phyloP scores from a whole-genome alignment of 2,113 vertebrate genomes.

The Oophaga pumilio region DNA sequence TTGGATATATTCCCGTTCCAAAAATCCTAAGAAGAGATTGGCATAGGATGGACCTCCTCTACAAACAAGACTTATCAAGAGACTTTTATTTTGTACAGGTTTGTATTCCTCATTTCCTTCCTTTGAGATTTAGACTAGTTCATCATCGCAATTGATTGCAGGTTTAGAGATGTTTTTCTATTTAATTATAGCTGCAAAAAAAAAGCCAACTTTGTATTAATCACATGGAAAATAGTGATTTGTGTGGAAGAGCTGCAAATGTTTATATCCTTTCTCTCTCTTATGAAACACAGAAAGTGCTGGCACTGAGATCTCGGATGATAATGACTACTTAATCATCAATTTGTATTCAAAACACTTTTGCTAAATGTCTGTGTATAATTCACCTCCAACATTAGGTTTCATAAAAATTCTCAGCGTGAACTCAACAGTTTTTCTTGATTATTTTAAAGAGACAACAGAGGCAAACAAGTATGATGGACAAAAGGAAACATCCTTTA shows the following conservation, averaged over 20 bases:
- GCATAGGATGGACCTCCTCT: too few species aligned
- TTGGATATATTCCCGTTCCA: too few species aligned
- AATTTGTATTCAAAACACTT: constrained; percentile 52
- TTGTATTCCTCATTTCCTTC: neutral
- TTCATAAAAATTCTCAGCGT: constrained; percentile 48
- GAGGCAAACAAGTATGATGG: neutral
- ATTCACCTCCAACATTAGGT: constrained; percentile 36
- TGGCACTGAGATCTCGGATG: neutral
- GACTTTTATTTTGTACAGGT: neutral
- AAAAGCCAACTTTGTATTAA: neutral
- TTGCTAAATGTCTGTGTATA: constrained; percentile 26
- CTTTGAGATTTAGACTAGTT: neutral
- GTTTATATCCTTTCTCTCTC: neutral
- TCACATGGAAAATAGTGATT: constrained; percentile 2
- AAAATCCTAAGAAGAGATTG: too few species aligned
- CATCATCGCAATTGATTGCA: neutral
- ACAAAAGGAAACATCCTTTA: neutral
- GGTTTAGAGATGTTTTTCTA: neutral
- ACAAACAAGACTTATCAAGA: too few species aligned
- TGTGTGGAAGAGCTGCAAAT: constrained; percentile 16
- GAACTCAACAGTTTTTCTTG: constrained; percentile 27
- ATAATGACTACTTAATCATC: constrained; percentile 51
- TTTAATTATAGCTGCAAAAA: constrained; percentile 13
- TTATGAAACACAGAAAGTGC: neutral
- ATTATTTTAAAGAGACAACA: constrained; percentile 18